These are phyloP conservation scores for Serripes groenlandicus DNA, from an alignment of 2,888 invertebrate genomes.

Conservation along the genomic window DNA sequence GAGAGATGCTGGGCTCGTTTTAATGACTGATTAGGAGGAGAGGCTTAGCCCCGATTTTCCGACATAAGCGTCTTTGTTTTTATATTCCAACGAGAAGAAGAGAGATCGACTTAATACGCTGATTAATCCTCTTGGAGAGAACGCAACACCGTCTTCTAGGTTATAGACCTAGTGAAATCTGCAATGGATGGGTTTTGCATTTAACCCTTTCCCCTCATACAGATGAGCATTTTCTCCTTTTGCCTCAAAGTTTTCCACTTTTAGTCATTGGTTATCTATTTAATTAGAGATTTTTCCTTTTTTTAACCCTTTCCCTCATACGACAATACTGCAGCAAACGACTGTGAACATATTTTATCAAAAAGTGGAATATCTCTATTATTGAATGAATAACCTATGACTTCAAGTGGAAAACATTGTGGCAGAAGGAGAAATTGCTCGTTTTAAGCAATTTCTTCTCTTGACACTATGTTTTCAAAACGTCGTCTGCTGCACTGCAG, in stretches of 20 bases:
- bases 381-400: too few species aligned
- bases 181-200: neutral
- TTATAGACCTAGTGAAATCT: neutral
- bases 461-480: neutral
- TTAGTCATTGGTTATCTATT: too few species aligned
- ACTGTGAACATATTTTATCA: too few species aligned
- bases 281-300: too few species aligned
- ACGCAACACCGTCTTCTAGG: conserved; percentile 3
- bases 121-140: conserved; percentile 6
- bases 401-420: neutral
- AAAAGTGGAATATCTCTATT: too few species aligned
- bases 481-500: neutral
- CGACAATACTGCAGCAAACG: too few species aligned
- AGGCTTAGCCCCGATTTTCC: conserved; percentile 15
- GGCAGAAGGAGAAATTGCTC: neutral
- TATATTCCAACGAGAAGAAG: neutral
- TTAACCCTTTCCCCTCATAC: neutral
- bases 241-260: too few species aligned
- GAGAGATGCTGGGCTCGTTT: conserved; percentile 1
- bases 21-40: conserved; percentile 19
- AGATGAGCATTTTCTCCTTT: neutral
- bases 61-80: conserved; percentile 19
- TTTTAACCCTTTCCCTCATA: too few species aligned
- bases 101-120: conserved; percentile 12
- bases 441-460: neutral